Evolutionary conservation across 2,888 invertebrate species (phyloP).

Genomic region (Meteorus cinctellus): DNA sequence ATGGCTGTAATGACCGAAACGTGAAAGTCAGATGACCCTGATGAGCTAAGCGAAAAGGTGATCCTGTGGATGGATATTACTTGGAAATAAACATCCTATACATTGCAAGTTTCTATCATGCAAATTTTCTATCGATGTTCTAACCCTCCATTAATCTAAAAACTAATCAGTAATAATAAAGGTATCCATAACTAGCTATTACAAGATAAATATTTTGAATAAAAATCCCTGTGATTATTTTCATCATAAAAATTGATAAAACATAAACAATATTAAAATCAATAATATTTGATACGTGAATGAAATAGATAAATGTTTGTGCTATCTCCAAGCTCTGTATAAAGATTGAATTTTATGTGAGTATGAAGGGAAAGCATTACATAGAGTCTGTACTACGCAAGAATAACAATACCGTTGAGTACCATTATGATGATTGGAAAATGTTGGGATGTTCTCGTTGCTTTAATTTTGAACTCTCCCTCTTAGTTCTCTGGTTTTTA

Average conservation of each 20-base stretch:
- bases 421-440: constrained; percentile 23
- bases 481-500: constrained; percentile 35
- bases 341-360: not conserved
- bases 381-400: not conserved
- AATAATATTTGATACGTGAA: constrained; percentile 3
- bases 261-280: not conserved
- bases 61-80: not conserved
- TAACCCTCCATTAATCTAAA: too few species aligned
- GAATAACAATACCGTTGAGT: constrained; percentile 4
- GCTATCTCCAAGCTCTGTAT: not conserved
- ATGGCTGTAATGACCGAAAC: constrained; percentile 34
- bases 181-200: too few species aligned
- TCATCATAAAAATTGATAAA: too few species aligned
- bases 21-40: constrained; percentile 28
- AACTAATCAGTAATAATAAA: too few species aligned
- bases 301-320: too few species aligned
- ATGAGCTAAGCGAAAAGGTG: constrained; percentile 25
- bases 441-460: constrained; percentile 18
- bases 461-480: constrained; percentile 33
- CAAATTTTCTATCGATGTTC: too few species aligned
- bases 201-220: too few species aligned
- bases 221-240: too few species aligned
- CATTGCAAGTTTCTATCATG: not conserved
- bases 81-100: not conserved
- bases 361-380: not conserved